phyloP scores from a whole-genome alignment of 1,140 invertebrate genomes.

The Pogonognathellus flavescens region DNA sequence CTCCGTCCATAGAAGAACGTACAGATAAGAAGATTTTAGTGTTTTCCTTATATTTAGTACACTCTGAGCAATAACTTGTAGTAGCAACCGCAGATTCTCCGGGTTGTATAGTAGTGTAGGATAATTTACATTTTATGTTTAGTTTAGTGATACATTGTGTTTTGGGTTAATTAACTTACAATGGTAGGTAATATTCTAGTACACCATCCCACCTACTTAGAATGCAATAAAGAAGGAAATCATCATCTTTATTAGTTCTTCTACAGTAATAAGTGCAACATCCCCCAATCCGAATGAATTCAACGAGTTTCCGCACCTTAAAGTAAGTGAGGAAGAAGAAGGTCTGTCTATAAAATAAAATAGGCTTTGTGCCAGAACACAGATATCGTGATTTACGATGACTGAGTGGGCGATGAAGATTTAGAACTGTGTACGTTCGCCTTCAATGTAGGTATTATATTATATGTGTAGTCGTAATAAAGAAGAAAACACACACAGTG shows the following conservation, averaged over 20 bases:
- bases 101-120: no score
- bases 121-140: neutral
- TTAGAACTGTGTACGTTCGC: no score
- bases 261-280: neutral
- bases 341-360: conserved; percentile 7
- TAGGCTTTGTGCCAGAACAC: neutral
- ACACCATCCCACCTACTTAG: neutral
- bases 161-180: neutral
- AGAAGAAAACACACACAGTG: neutral
- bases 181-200: neutral
- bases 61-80: no score
- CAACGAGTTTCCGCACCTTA: neutral
- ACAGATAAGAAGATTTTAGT: no score
- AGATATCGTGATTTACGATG: conserved; percentile 35
- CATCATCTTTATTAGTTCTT: conserved; percentile 1
- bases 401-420: neutral
- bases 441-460: no score
- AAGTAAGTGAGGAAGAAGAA: neutral
- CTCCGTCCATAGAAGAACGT: no score
- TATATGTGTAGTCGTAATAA: neutral
- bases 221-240: neutral
- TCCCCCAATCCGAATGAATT: neutral
- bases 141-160: neutral
- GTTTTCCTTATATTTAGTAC: no score
- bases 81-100: no score